A percentile compares a stretch with the other conserved stretches of the same genome.
phyloP scores from a whole-genome alignment of 2,113 vertebrate genomes.

The Sapajus apella region DNA sequence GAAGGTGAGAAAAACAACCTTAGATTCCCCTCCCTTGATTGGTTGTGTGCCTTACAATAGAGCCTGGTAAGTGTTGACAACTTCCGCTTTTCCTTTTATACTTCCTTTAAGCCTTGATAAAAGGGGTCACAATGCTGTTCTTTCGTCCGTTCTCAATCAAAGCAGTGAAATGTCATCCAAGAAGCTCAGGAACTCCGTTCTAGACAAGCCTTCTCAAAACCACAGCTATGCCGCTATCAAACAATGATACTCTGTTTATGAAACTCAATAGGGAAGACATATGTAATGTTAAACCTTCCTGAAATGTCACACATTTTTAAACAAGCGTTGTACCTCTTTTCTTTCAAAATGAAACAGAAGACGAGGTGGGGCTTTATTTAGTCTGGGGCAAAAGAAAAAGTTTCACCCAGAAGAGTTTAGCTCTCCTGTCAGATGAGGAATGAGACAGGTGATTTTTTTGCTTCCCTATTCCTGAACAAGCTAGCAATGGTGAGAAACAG shows the following conservation, averaged over 20 bases:
- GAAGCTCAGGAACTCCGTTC: background rate
- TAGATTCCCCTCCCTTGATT: background rate
- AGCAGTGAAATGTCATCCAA: slow-evolving; percentile 41
- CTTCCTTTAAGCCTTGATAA: slow-evolving; percentile 36
- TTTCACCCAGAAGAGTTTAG: background rate
- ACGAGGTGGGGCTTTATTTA: slow-evolving; percentile 29
- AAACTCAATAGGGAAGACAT: background rate
- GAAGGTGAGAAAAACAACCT: background rate
- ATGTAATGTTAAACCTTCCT: background rate
- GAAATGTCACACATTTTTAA: slow-evolving; percentile 25
- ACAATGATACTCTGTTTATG: slow-evolving; percentile 65
- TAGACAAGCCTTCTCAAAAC: background rate
- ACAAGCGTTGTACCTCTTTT: background rate
- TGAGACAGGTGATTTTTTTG: background rate
- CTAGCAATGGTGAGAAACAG: background rate
- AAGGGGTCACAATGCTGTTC: background rate
- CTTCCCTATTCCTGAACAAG: background rate
- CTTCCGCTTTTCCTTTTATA: slow-evolving; percentile 40
- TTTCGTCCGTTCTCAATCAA: background rate
- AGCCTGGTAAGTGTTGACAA: background rate
- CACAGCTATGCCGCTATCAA: background rate
- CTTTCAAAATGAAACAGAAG: slow-evolving; percentile 55
- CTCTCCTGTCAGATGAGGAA: background rate
- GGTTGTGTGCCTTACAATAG: background rate
- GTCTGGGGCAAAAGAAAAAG: slow-evolving; percentile 47